A percentile compares a stretch with the other conserved stretches of the same genome.
phyloP scores from a whole-genome alignment of 2,797 vertebrate species.

The Chloroceryle inda region DNA sequence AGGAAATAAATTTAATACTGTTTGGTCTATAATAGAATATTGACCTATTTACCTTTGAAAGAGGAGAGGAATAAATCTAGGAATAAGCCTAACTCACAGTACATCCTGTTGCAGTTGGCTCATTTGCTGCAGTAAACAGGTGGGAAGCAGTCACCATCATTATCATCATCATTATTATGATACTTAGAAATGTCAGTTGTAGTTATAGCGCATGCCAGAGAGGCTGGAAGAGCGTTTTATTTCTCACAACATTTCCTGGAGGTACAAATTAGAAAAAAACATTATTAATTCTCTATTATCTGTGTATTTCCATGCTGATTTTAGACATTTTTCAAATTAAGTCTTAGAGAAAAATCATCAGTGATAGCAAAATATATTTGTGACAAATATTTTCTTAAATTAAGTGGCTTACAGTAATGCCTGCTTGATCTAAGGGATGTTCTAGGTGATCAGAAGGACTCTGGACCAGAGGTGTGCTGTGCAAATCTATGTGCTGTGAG shows the following conservation, averaged over 20 bases:
- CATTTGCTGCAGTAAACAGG: neutral
- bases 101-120: constrained; percentile 1
- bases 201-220: neutral
- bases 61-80: neutral
- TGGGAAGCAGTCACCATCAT: neutral
- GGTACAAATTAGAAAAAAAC: neutral
- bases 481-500: neutral
- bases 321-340: neutral
- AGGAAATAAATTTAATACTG: neutral
- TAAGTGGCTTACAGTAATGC: neutral
- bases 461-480: neutral
- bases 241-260: neutral
- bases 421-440: neutral
- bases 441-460: neutral
- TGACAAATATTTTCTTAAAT: neutral
- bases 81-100: neutral
- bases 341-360: neutral
- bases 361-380: neutral
- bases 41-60: constrained; percentile 34
- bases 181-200: neutral
- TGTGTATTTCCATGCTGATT: neutral
- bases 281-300: neutral
- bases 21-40: constrained; percentile 25
- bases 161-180: neutral
- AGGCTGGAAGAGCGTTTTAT: neutral